A percentile compares a stretch with the other conserved stretches of the same genome.
Evolutionary conservation across 2,888 invertebrate genomes (phyloP).

Genomic region (Julus scanicus): DNA sequence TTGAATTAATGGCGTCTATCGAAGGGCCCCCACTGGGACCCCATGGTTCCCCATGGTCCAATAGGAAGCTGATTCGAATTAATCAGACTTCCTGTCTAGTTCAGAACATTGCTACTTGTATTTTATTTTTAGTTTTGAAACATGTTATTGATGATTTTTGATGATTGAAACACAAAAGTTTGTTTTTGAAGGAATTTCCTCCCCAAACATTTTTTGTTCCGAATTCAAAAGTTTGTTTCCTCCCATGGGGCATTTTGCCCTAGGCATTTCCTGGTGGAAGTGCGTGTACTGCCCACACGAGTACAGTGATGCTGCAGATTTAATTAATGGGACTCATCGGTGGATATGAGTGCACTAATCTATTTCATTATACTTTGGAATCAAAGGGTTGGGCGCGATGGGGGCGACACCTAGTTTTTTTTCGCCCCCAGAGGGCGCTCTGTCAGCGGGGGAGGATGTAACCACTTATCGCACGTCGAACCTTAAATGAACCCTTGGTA

Average conservation of each 20-base stretch:
- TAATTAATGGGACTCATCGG: slow-evolving; percentile 17
- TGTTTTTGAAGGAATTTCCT: too few relatives aligned
- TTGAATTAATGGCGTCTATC: background rate
- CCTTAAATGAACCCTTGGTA: slow-evolving; percentile 23
- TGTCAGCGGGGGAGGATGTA: slow-evolving; percentile 9
- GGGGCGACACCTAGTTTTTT: slow-evolving; percentile 21
- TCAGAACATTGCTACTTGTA: too few relatives aligned
- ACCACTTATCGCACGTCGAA: background rate
- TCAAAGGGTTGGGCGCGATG: slow-evolving; percentile 22
- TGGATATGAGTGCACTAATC: background rate
- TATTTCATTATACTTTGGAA: background rate
- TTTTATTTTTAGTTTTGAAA: too few relatives aligned
- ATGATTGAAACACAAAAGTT: too few relatives aligned
- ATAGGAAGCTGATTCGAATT: too few relatives aligned
- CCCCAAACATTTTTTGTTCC: background rate
- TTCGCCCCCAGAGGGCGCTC: background rate
- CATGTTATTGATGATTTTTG: too few relatives aligned
- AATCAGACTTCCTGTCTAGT: too few relatives aligned
- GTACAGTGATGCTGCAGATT: slow-evolving; percentile 18
- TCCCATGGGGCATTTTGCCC: background rate
- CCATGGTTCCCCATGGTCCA: background rate
- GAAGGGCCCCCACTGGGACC: background rate
- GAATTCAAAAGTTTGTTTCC: background rate
- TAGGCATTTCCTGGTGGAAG: background rate
- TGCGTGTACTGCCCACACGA: background rate